Evolutionary conservation across 2,888 invertebrate species (phyloP).

Genomic region (Dicyrtomina minuta): DNA sequence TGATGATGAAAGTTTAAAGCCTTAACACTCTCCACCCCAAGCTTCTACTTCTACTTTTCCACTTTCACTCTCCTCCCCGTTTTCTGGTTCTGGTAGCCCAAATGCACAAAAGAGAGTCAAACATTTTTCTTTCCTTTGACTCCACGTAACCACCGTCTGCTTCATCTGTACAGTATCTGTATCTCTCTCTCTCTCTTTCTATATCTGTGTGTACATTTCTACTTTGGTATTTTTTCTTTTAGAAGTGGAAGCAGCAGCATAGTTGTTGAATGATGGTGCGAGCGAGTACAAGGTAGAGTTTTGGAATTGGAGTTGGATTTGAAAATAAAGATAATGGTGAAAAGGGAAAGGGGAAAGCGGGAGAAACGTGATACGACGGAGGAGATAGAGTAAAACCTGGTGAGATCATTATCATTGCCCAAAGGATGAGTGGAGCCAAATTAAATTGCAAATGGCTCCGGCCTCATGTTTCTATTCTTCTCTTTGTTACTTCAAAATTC

Average conservation of each 20-base stretch:
- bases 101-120: no score
- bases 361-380: not conserved
- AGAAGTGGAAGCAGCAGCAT: not conserved
- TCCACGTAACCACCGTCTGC: no score
- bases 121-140: no score
- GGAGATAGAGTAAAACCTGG: not conserved
- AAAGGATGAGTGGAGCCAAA: conserved; percentile 13
- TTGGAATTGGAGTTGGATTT: not conserved
- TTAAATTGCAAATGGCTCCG: conserved; percentile 12
- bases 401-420: conserved; percentile 19
- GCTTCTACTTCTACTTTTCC: no score
- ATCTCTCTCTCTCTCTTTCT: no score
- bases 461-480: not conserved
- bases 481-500: not conserved
- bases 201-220: not conserved
- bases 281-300: no score
- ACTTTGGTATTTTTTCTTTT: not conserved
- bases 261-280: no score
- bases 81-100: no score
- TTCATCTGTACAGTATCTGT: not conserved
- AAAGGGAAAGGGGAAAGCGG: not conserved
- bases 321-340: not conserved
- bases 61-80: no score
- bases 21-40: no score
- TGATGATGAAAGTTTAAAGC: no score